Base-by-base conservation (phyloP, 30 jellyfish, hydroid and myxozoan species). In the Cassiopea andromeda region DNA sequence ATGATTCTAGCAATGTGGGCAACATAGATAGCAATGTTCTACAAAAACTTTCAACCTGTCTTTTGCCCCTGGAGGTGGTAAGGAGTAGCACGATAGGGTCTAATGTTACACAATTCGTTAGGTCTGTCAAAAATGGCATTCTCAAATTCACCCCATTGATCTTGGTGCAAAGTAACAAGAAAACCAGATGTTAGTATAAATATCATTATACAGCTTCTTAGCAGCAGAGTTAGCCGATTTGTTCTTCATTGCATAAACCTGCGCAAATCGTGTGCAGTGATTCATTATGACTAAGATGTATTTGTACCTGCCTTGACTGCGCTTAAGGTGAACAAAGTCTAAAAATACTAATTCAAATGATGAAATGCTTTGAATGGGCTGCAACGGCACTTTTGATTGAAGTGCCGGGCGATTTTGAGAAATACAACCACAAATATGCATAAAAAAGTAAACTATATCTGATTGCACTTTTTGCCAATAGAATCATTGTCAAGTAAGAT, bases 221-320 rank as follows among this genome's bases (percentile, higher is more conserved):
- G 95, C 87, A 47, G 95, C 90, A 5, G 95, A 67, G 27, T 46
- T 70, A 27, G 91, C 91, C 46, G 91, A 60, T 48, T 88, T 88
- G 61, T 78, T 88, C 58, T 70, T 67, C n/a, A 91, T 88, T 44
- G 95, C 75, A n/a, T 86, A 86, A 48, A 86, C 96, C 77, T 85
- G 64, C 54, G 95, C 90, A 77, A n/a, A 87, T 72, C 90, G 68
- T 6, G 95, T 78, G 60, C 77, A 87, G 45, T 78, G 85, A 50
- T 77, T 76, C 48, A 79, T 50, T 7, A 68, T 84, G 60, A 77
- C 85, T 60, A 87, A 85, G 66, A 77, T 18, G 54, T 78, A 61
- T 69, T 87, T 59, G 70, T 16, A 60, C 43, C 90, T 83, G 15
- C 90, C 84, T 57, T 84, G 46, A 27, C 80, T 16, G 17, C 64